Base-by-base conservation (phyloP, 2,888 invertebrate genomes). In the Rhagium mordax region DNA sequence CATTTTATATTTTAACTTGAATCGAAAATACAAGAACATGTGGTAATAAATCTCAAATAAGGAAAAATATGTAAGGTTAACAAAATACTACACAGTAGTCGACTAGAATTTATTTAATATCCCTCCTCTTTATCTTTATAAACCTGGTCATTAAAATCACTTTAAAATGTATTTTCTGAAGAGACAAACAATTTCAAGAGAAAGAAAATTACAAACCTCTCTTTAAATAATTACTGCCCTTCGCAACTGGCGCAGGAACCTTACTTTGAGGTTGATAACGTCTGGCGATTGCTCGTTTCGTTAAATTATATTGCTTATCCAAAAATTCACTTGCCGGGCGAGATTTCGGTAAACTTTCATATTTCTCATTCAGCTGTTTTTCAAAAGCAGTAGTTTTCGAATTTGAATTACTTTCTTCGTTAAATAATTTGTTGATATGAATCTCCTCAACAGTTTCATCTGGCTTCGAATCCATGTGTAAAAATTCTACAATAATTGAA, bases 231-330 rank as follows among this genome's bases (percentile, higher is more conserved):
- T 41, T 15, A 20, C 24, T 57, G 24, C 47, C 16, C 49, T 55
- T 72, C 10, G 18, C 6, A 0, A 49, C 15, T 8, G 15, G 15
- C 4, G 3, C 2, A 29, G 41, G 41, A 41, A 47, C 7, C 8
- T 49, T 33, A 27, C 24, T 48, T 47, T 67, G 67, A 0, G 72
- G 68, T 10, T 62, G 53, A 27, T 67, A 72, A 5, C 61, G 20
- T 24, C 67, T 72, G 1, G 72, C 72, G 7, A 72, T 72, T 0
- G 72, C 67, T 68, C 57, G 60, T 53, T 72, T 72, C 13, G 66
- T 68, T 49, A 62, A 16, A 57, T 62, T 47, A 21, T 62, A 72
- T 41, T 72, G 72, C 13, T 72, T 68, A n/a, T 61, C 62, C 10
- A 72, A 16, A 20, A 72, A 68, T n/a, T 55, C 61, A 20, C 20